Evolutionary conservation across 1,140 invertebrate species (phyloP), one percentile per base, ranked within the genome.

Genomic region (Limonius californicus): DNA sequence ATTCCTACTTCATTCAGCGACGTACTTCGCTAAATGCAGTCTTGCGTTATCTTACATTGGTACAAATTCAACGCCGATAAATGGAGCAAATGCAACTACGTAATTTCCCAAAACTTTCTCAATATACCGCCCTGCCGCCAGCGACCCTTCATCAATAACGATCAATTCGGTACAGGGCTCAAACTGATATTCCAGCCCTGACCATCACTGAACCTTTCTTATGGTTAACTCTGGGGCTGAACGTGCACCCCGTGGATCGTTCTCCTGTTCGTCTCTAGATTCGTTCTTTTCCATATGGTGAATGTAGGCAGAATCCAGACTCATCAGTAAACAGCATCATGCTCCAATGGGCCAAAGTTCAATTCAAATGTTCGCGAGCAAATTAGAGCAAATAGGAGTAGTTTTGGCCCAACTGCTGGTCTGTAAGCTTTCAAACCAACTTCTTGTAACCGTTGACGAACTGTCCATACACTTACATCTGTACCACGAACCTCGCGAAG

Each of bases 121-220:
- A 55, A 55, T 55, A 32, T 55, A 55, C 19, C 54, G 21, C 12
- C 30, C 20, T 23, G 30, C 21, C 4, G 54, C 30, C 14, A 55
- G 27, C 6, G 19, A 35, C 12, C n/a, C 54, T 30, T 15, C 54
- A 30, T 55, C 27, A 55, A 55, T 32, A 55, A 35, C 9, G 54
- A 54, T 18, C 9, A 50, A 21, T 50, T 50, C 19, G 16, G 45
- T n/a, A 50, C 15, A 9, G 45, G n/a, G 3, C 11, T 19, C 45
- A 2, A n/a, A n/a, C n/a, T 45, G 42, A 50, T 19, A 18, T 50
- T 18, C 3, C n/a, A 7, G 45, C 16, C 45, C 45, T 19, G 8
- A 50, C 45, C 45, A 50, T 50, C 16, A 50, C 8, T 19, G 16
- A 50, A 12, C 45, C 14, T 14, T 21, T 3, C 7, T n/a, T 12